A percentile compares a stretch with the other conserved stretches of the same genome.
Evolutionary conservation across 2,888 invertebrate genomes (phyloP).

Genomic region (Hemithea aestivaria): DNA sequence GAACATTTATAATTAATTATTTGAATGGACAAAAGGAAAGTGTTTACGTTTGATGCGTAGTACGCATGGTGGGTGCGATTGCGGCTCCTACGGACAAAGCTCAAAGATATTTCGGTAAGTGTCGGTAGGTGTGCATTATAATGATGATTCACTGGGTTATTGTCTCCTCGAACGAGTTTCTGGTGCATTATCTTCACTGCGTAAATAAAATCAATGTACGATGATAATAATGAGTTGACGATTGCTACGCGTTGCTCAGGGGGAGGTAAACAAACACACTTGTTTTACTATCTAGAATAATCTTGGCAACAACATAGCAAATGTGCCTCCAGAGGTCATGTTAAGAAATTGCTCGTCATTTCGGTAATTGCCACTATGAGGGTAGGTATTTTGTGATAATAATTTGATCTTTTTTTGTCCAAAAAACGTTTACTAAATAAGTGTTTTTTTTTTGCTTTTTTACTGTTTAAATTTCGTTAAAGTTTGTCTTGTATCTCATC

Average conservation of each 20-base stretch:
- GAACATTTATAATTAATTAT: slow-evolving; percentile 50
- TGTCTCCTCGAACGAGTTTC: slow-evolving; percentile 24
- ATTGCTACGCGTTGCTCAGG: slow-evolving; percentile 10
- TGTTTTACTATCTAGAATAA: neutral
- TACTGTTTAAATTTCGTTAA: too few species aligned
- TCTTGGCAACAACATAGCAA: neutral
- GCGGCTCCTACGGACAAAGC: slow-evolving; percentile 42
- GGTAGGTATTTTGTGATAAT: too few species aligned
- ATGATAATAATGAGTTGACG: slow-evolving; percentile 10
- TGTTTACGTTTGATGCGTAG: slow-evolving; percentile 54
- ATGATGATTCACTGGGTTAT: slow-evolving; percentile 61
- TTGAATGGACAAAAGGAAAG: slow-evolving; percentile 53
- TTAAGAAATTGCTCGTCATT: too few species aligned
- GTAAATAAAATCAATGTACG: slow-evolving; percentile 15
- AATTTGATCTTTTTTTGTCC: too few species aligned
- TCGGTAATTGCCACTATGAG: too few species aligned
- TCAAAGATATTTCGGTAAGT: slow-evolving; percentile 65
- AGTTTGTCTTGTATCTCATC: too few species aligned
- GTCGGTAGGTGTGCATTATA: slow-evolving; percentile 46
- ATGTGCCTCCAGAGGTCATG: neutral
- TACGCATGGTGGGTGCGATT: slow-evolving; percentile 49
- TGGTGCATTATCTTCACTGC: slow-evolving; percentile 19
- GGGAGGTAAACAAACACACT: slow-evolving; percentile 20
- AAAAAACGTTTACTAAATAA: too few species aligned
- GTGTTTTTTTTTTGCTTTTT: too few species aligned